Evolutionary conservation across 1,140 invertebrate species (phyloP).

Genomic region (Temnothorax longispinosus): DNA sequence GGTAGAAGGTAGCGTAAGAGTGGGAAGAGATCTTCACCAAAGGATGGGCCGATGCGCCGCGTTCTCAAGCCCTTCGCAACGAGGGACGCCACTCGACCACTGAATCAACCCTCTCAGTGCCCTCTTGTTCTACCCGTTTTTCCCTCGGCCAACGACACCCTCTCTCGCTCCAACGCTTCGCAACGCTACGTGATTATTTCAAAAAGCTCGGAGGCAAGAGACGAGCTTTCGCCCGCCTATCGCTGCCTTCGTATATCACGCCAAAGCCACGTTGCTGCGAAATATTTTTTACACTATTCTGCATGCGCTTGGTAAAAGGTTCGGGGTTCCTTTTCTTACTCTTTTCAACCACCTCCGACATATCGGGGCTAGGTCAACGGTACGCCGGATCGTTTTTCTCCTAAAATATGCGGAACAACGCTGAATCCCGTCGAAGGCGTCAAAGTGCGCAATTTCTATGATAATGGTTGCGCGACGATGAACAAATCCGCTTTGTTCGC

Average conservation of each 20-base stretch:
- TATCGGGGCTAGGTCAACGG: conserved; percentile 62
- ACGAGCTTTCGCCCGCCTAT: conserved; percentile 65
- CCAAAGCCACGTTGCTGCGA: conserved; percentile 19
- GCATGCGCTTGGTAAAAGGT: conserved; percentile 29
- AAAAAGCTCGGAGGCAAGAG: conserved; percentile 80
- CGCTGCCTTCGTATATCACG: conserved; percentile 8
- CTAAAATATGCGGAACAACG: conserved; percentile 59
- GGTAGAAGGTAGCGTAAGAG: conserved; percentile 22
- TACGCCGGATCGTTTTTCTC: conserved; percentile 63
- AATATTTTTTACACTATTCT: conserved; percentile 47
- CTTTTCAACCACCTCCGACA: background rate
- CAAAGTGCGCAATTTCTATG: background rate
- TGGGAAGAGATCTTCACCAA: conserved; percentile 34
- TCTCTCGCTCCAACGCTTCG: conserved; percentile 77
- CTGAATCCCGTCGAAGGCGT: background rate
- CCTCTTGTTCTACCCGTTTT: conserved; percentile 59
- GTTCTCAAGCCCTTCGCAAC: conserved; percentile 77
- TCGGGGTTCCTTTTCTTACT: conserved; percentile 16
- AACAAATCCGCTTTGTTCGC: background rate
- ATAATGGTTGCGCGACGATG: background rate
- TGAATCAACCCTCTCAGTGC: conserved; percentile 79
- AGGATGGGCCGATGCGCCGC: conserved; percentile 60
- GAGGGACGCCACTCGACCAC: conserved; percentile 80
- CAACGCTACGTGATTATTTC: conserved; percentile 85
- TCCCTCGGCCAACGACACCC: conserved; percentile 66